Evolutionary conservation across 2,113 vertebrate genomes (phyloP).

Genomic region (Dicaeum eximium): DNA sequence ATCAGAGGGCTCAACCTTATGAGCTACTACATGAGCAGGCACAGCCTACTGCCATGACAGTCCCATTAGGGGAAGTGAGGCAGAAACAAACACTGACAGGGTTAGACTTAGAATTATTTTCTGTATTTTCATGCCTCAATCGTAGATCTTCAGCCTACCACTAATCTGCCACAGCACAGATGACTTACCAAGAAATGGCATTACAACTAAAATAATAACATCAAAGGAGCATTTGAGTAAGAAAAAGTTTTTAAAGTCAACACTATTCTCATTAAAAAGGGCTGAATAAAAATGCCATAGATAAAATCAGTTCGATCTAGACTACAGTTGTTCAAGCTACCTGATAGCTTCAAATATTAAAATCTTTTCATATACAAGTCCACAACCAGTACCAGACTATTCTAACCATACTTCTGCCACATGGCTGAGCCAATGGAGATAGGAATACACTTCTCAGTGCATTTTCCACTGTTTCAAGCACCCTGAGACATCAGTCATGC

Average conservation of each 20-base stretch:
- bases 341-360: background rate
- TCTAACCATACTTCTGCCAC: background rate
- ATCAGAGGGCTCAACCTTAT: background rate
- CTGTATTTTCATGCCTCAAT: background rate
- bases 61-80: background rate
- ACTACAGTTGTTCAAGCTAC: background rate
- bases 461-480: background rate
- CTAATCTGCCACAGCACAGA: background rate
- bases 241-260: background rate
- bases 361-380: background rate
- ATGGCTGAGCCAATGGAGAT: background rate
- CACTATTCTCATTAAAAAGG: background rate
- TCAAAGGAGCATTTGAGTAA: background rate
- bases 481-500: background rate
- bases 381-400: background rate
- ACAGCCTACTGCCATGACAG: background rate
- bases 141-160: background rate
- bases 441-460: background rate
- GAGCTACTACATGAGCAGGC: background rate
- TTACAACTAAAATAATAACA: background rate
- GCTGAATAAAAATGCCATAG: background rate
- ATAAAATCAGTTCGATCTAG: background rate
- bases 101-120: background rate
- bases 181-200: background rate
- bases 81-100: background rate